Base-by-base conservation (phyloP, 1,140 invertebrate species). In the Leptinotarsa undecemlineata region DNA sequence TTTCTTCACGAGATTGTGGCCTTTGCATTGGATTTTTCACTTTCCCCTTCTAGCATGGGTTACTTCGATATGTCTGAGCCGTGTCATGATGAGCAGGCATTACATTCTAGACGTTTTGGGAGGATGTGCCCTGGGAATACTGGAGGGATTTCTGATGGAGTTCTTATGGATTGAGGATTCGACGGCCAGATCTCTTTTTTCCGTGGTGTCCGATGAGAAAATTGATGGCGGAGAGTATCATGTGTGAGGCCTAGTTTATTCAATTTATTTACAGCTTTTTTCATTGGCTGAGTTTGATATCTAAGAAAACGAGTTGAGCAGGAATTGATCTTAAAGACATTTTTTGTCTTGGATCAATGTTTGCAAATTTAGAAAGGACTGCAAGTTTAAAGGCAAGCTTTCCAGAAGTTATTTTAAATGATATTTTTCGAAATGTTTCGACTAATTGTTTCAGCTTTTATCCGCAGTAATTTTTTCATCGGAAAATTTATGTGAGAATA, bases 41-140 rank as follows among this genome's bases (percentile, higher is more conserved):
- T 88, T 89, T 48, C 86, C 92, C 1, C 74, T 96, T 11, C 78
- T 92, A 4, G 88, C 90, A 0, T 98, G 96, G 96, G 87, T 90
- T 5, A 82, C 89, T 2, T 86, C 91, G 26, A 90, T 98, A 3
- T 91, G 90, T 74, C 51, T 94, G 0, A 98, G 96, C 6, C 88
- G 97, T 2, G 42, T 98, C 48, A 82, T 97, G 3, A 85, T 96
- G 73, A 90, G 91, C 68, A 89, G 96, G 74, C 98, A 99, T 86
- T 93, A 96, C 85, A 82, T 98, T 26, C 83, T 96, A 6, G 98
- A 99, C 87, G 91, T 98, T 4, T 14, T 91, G 2, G 91, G 87
- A 66, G 98, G 98, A 21, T 81, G 90, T 48, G 20, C 90, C 2
- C 85, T 98, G 57, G 96, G 96, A 1, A 83, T 94, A n/a, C 23